Conservation (phyloP, 2,113 vertebrate species). For the Marmota monax region DNA sequence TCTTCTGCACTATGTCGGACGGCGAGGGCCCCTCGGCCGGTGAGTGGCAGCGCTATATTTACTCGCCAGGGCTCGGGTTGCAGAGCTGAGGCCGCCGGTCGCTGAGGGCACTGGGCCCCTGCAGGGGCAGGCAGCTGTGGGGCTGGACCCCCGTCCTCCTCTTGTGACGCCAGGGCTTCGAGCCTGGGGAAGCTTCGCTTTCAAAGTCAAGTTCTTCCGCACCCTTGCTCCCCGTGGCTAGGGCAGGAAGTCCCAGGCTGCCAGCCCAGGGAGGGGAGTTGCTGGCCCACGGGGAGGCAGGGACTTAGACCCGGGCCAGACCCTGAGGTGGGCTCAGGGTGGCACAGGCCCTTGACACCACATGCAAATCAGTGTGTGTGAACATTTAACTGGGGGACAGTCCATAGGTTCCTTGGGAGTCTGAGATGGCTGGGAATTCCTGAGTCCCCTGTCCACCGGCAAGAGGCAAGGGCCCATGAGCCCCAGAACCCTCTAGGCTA, state of each 20-base stretch:
- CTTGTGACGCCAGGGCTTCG: background rate
- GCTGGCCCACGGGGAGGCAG: background rate
- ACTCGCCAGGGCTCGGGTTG: constrained; percentile 84
- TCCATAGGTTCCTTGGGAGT: fast-evolving
- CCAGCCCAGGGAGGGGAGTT: background rate
- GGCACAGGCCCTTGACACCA: fast-evolving
- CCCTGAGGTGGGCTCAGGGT: background rate
- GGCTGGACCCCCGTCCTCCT: background rate
- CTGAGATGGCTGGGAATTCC: background rate
- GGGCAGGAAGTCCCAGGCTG: constrained; percentile 37
- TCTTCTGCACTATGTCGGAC: constrained; percentile 93
- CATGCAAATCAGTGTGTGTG: fast-evolving
- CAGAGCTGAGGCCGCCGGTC: constrained; percentile 71
- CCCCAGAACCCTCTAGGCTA: background rate
- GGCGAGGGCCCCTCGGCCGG: constrained; percentile 95
- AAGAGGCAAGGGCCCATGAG: fast-evolving
- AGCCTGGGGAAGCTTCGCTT: background rate
- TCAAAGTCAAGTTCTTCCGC: background rate
- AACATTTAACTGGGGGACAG: background rate
- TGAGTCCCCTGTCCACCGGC: background rate
- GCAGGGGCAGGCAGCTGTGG: constrained; percentile 23
- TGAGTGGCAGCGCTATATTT: constrained; percentile 93
- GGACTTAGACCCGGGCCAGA: background rate
- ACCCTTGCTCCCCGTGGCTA: background rate
- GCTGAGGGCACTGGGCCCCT: background rate